These are phyloP conservation scores for Tamandua tetradactyla DNA, from an alignment of 2,797 vertebrate genomes.

Conservation along the genomic window DNA sequence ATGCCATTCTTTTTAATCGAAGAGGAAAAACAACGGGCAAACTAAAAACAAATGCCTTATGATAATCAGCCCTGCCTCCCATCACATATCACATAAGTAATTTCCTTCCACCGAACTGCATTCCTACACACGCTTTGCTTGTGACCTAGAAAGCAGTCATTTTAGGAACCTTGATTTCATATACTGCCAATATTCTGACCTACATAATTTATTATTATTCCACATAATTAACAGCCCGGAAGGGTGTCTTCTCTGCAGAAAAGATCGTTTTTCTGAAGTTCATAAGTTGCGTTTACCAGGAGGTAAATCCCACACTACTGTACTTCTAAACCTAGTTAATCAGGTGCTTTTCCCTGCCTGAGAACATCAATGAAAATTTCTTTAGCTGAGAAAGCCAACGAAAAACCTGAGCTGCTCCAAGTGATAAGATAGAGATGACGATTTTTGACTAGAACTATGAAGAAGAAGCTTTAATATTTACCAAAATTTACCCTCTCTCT, in stretches of 20 bases:
- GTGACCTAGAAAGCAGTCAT: not conserved
- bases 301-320: not conserved
- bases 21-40: not conserved
- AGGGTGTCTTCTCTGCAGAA: not conserved
- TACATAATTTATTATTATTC: not conserved
- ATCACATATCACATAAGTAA: not conserved
- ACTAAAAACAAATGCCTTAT: not conserved
- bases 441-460: not conserved
- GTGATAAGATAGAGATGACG: not conserved
- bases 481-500: not conserved
- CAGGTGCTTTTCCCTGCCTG: not conserved
- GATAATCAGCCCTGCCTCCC: not conserved
- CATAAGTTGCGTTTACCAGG: not conserved
- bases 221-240: not conserved
- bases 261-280: not conserved
- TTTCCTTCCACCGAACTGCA: not conserved
- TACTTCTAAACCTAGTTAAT: not conserved
- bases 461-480: not conserved
- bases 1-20: not conserved
- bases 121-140: not conserved
- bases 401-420: not conserved
- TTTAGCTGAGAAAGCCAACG: not conserved
- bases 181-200: not conserved
- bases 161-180: not conserved
- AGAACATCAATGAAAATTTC: not conserved